These are phyloP conservation scores for Channa argus DNA, from an alignment of 2,113 vertebrate species.

Conservation along the genomic window DNA sequence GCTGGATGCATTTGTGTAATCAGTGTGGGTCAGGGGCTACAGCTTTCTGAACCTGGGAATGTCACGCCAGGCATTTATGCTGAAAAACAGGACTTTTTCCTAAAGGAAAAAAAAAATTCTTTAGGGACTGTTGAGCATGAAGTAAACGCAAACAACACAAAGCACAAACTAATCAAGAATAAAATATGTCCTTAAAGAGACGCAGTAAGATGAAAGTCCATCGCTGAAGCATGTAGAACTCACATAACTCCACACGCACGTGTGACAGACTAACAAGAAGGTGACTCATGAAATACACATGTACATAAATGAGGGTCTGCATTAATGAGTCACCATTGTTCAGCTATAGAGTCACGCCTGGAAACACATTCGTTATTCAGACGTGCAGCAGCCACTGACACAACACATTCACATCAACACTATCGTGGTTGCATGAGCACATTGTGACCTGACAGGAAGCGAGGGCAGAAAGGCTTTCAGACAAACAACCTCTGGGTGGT, in stretches of 20 bases:
- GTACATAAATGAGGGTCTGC: conserved; percentile 13
- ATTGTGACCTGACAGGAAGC: conserved; percentile 6
- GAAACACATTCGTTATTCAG: conserved; percentile 70
- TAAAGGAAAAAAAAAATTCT: no score
- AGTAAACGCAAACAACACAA: no score
- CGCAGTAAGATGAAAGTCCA: no score
- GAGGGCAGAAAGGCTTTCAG: conserved; percentile 26
- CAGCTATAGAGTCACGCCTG: conserved; percentile 47
- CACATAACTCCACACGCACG: conserved; percentile 4
- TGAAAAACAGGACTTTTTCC: no score
- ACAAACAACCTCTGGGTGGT: conserved; percentile 24
- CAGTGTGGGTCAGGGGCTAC: no score
- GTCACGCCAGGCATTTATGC: no score
- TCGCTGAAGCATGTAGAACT: conserved; percentile 30
- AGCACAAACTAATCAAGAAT: no score
- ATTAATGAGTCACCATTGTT: conserved; percentile 46
- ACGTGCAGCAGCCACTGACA: conserved; percentile 46
- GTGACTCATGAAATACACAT: conserved; percentile 28
- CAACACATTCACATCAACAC: conserved; percentile 42
- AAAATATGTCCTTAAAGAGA: no score
- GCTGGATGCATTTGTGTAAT: no score
- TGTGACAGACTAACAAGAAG: conserved; percentile 29
- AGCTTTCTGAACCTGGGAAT: no score
- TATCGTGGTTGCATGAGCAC: conserved; percentile 48
- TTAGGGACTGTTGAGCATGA: no score